phyloP scores from a whole-genome alignment of 2,888 invertebrate genomes.

The Muschampia plurimacula region DNA sequence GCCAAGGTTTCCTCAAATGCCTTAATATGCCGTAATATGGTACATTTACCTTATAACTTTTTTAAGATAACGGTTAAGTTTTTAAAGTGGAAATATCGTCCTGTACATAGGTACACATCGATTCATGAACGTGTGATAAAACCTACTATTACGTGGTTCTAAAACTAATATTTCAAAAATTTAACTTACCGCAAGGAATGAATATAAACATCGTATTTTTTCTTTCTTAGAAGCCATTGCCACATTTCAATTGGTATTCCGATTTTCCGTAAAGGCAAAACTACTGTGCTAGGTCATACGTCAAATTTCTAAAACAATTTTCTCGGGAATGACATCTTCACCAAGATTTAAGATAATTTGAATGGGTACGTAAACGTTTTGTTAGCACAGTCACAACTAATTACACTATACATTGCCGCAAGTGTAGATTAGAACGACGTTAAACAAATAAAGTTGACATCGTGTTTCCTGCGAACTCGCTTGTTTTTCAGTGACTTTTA shows the following conservation, averaged over 20 bases:
- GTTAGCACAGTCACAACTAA: constrained; percentile 65
- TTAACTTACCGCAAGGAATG: constrained; percentile 61
- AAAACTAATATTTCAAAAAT: constrained; percentile 18
- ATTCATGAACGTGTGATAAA: too few relatives aligned
- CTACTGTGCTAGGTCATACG: constrained; percentile 21
- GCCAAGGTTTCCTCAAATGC: too few relatives aligned
- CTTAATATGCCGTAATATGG: too few relatives aligned
- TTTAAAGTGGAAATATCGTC: too few relatives aligned
- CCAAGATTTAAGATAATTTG: constrained; percentile 61
- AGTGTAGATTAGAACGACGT: constrained; percentile 69
- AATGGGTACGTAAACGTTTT: constrained; percentile 60
- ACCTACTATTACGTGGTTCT: too few relatives aligned
- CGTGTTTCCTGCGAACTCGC: constrained; percentile 70
- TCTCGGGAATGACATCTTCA: constrained; percentile 61
- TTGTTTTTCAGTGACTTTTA: constrained; percentile 43
- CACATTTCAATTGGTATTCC: constrained; percentile 51
- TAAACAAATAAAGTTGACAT: constrained; percentile 74
- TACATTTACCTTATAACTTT: too few relatives aligned
- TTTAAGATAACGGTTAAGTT: too few relatives aligned
- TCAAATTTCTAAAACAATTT: constrained; percentile 65
- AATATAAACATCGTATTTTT: constrained; percentile 58
- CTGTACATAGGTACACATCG: too few relatives aligned
- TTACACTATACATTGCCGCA: constrained; percentile 60
- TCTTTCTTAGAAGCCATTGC: constrained; percentile 63
- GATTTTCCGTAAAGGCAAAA: constrained; percentile 50